Conservation (phyloP, 2,888 invertebrate genomes). For the Melieria picta region DNA sequence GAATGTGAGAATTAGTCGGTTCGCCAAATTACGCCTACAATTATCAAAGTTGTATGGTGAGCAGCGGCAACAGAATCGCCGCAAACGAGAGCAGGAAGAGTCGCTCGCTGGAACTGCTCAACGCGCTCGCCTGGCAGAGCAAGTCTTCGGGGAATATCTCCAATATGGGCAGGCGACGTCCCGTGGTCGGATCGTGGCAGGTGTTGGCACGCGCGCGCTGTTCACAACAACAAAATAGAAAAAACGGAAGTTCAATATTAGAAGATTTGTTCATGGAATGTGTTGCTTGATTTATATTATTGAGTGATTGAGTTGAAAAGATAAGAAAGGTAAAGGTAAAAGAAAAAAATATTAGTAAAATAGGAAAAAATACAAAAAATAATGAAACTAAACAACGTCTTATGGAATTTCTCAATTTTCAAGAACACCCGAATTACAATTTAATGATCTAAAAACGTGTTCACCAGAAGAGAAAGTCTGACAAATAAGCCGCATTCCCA, state of each 20-base stretch:
- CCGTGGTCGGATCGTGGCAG: slow-evolving; percentile 74
- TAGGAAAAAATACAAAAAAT: too few relatives aligned
- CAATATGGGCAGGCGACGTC: slow-evolving; percentile 74
- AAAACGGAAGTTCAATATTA: slow-evolving; percentile 5
- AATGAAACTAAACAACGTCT: too few relatives aligned
- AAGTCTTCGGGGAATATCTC: slow-evolving; percentile 82
- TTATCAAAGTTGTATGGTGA: slow-evolving; percentile 61
- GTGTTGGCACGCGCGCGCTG: slow-evolving; percentile 74
- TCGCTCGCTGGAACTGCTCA: slow-evolving; percentile 73
- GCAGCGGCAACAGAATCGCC: slow-evolving; percentile 57
- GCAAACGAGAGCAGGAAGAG: slow-evolving; percentile 61
- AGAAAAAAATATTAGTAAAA: too few relatives aligned
- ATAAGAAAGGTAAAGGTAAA: too few relatives aligned
- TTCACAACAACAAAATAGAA: slow-evolving; percentile 11
- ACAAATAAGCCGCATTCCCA: too few relatives aligned
- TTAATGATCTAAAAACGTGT: too few relatives aligned
- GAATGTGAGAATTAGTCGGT: too few relatives aligned
- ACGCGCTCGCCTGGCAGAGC: slow-evolving; percentile 86
- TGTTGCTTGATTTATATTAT: too few relatives aligned
- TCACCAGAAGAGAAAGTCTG: too few relatives aligned
- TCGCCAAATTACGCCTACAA: slow-evolving; percentile 33
- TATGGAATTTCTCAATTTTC: too few relatives aligned
- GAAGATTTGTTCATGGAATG: not conserved
- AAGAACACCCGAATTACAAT: too few relatives aligned
- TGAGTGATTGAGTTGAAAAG: too few relatives aligned